Evolutionary conservation across 1,140 invertebrate species (phyloP), one percentile per base, ranked within the genome.

Genomic region (Drosophila teissieri): DNA sequence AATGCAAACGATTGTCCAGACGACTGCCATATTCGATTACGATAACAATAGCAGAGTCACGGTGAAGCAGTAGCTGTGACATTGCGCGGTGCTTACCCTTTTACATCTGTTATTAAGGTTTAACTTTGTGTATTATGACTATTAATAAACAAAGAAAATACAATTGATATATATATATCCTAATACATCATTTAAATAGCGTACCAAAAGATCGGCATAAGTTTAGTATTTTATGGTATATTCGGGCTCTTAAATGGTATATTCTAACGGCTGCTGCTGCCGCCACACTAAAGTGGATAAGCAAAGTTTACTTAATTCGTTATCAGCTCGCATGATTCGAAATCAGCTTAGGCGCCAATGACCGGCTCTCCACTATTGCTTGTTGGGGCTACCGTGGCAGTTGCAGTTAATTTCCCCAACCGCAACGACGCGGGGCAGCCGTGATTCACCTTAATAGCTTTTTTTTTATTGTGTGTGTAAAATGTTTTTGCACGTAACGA

Each of bases 331-430:
- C 11, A n/a, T 27, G 12, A 24, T 74, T 75, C 31, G 39, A 75
- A 75, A 56, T 40, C 53, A 6, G 36, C 58, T 75, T 37, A 37
- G 53, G 73, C 73, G 72, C 73, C 72, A 73, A 68, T 52, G 58
- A 24, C 36, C 17, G 45, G 17, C 64, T 22, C 34, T 24, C 36
- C 19, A 67, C 12, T n/a, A 34, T 19, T 37, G 27, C 10, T 31
- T 42, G 34, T 45, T 22, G n/a, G n/a, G 34, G 8, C 36, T 17
- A 44, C 6, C n/a, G 27, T 51, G 31, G 15, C 17, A 56, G 40
- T 22, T 74, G 45, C 22, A 27, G 49, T 19, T 54, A 37, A 73
- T 57, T 40, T 73, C 22, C 15, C 7, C 8, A 8, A 14, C 12
- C 24, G 39, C 34, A 34, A 15, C n/a, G 15, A 31, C 14, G 24